phyloP scores from a whole-genome alignment of 2,888 invertebrate genomes.

The Hetaerina titia region DNA sequence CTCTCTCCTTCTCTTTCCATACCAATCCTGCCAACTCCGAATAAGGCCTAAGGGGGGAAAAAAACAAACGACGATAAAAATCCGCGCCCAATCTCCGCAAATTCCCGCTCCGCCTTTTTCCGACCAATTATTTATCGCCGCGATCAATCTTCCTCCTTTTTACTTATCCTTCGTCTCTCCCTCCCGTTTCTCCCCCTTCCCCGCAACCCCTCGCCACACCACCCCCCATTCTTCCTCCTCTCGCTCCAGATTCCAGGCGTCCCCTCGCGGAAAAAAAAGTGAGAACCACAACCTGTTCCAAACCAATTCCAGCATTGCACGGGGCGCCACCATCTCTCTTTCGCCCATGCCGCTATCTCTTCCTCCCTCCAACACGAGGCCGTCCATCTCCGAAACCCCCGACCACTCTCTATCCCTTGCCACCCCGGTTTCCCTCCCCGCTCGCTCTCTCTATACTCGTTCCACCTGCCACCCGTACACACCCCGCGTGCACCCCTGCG shows the following conservation, averaged over 20 bases:
- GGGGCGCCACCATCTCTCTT: background rate
- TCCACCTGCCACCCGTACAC: background rate
- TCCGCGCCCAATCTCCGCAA: constrained; percentile 22
- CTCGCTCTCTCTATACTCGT: background rate
- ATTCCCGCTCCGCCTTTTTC: background rate
- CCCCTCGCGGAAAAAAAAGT: background rate
- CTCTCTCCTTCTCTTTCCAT: background rate
- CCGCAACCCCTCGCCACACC: background rate
- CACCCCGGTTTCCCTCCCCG: background rate
- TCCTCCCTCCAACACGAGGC: background rate
- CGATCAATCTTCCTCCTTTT: constrained; percentile 38
- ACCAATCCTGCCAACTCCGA: background rate
- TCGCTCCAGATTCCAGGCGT: background rate
- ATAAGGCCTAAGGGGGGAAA: background rate
- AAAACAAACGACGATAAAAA: constrained; percentile 24
- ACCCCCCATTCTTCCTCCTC: background rate
- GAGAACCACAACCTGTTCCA: constrained; percentile 22
- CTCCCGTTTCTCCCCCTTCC: background rate
- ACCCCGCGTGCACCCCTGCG: no score
- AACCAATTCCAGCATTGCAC: constrained; percentile 45
- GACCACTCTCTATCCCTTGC: background rate
- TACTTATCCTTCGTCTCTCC: constrained; percentile 21
- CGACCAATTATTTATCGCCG: constrained; percentile 43
- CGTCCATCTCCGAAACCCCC: background rate
- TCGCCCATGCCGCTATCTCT: background rate